Conservation (phyloP, 2,797 vertebrate species). For the Sebastes itinus region DNA sequence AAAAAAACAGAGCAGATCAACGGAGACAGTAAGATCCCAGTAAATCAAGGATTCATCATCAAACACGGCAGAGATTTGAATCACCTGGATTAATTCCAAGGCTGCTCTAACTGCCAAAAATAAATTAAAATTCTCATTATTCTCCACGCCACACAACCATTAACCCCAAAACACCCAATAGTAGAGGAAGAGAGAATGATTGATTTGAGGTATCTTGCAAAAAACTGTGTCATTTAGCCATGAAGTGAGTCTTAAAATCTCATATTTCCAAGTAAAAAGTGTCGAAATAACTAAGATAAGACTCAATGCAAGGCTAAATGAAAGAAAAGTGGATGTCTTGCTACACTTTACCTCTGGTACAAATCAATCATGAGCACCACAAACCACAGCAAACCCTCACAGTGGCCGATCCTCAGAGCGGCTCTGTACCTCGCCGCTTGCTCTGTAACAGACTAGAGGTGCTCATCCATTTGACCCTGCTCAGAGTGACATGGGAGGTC, state of each 20-base stretch:
- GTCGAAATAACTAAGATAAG: neutral
- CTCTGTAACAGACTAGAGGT: slow-evolving; percentile 80
- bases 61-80: neutral
- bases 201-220: slow-evolving; percentile 23
- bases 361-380: slow-evolving; percentile 50
- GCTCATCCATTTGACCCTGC: slow-evolving; percentile 76
- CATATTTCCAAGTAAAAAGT: neutral
- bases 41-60: neutral
- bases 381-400: slow-evolving; percentile 61
- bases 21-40: neutral
- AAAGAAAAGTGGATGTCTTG: neutral
- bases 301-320: neutral
- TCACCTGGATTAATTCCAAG: neutral
- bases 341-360: slow-evolving; percentile 15
- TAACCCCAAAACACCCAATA: slow-evolving; percentile 6
- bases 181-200: neutral
- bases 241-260: slow-evolving; percentile 5
- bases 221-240: neutral
- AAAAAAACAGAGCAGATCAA: neutral
- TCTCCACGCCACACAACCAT: neutral
- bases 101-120: neutral
- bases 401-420: slow-evolving; percentile 34
- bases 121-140: neutral
- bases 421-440: slow-evolving; percentile 77
- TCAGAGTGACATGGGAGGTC: slow-evolving; percentile 63